These are phyloP conservation scores for Cremastinae sp. DNA, from an alignment of 2,888 invertebrate genomes.

Conservation along the genomic window DNA sequence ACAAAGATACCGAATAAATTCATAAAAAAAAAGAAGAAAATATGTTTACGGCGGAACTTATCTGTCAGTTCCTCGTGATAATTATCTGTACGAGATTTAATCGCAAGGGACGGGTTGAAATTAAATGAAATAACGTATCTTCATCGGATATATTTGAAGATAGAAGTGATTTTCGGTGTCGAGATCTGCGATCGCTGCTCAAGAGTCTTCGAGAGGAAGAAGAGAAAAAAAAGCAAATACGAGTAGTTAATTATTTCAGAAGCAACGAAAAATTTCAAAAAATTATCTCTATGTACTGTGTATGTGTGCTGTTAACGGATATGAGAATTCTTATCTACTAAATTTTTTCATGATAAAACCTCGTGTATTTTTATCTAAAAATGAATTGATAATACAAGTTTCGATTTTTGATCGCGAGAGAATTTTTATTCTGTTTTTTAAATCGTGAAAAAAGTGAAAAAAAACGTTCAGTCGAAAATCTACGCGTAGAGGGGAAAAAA, in stretches of 20 bases:
- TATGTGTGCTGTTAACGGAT: slow-evolving; percentile 38
- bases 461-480: too few species aligned
- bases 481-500: not conserved
- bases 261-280: slow-evolving; percentile 19
- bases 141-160: not conserved
- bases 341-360: slow-evolving; percentile 55
- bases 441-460: not conserved
- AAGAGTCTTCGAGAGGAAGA: too few species aligned
- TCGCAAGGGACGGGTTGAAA: slow-evolving; percentile 5
- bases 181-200: not conserved
- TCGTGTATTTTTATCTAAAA: not conserved
- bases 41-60: slow-evolving; percentile 2
- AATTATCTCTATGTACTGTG: too few species aligned
- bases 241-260: not conserved
- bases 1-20: not conserved
- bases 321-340: slow-evolving; percentile 54
- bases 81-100: slow-evolving; percentile 1
- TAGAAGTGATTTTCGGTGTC: not conserved
- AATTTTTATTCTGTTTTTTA: not conserved
- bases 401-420: not conserved
- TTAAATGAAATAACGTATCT: slow-evolving; percentile 8
- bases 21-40: too few species aligned
- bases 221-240: not conserved
- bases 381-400: not conserved
- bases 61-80: slow-evolving; percentile 2